Conservation (phyloP, 37 sponge, comb jelly and placozoan species). For the Ephydatia muelleri region DNA sequence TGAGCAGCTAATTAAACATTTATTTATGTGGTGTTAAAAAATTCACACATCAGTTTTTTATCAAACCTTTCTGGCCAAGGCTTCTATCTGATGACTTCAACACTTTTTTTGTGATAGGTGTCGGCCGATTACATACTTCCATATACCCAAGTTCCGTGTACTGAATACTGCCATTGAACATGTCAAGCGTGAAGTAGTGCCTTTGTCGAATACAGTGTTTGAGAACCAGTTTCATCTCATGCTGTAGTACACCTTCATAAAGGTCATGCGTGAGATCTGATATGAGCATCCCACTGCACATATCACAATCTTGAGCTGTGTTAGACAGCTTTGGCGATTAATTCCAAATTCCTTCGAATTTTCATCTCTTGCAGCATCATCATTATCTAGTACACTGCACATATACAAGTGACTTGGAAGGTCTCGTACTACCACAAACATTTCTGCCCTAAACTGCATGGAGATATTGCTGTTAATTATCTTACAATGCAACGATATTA, state of each 20-base stretch:
- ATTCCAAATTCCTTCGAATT: constrained; percentile 32
- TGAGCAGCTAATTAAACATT: constrained; percentile 9
- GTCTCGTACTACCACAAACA: too few relatives aligned
- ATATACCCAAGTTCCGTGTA: constrained; percentile 2
- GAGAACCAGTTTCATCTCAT: constrained; percentile 37
- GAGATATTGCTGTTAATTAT: background rate
- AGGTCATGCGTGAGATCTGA: constrained; percentile 57
- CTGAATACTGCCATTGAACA: background rate
- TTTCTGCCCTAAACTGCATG: background rate
- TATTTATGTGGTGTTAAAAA: background rate
- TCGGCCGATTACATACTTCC: constrained; percentile 8
- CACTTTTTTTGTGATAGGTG: constrained; percentile 9
- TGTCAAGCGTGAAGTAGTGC: constrained; percentile 2
- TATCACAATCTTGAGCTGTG: too few relatives aligned
- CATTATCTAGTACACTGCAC: constrained; percentile 8
- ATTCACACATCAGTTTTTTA: background rate
- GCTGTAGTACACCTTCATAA: constrained; percentile 34
- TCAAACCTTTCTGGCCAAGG: background rate
- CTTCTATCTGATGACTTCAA: background rate
- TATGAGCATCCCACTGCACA: constrained; percentile 14
- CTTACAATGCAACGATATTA: background rate
- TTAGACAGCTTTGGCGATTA: too few relatives aligned
- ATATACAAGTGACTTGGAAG: too few relatives aligned
- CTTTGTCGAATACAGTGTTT: constrained; percentile 22
- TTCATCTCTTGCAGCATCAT: constrained; percentile 4